Conservation (phyloP, 2,888 invertebrate species). For the Dasypogon diadema region DNA sequence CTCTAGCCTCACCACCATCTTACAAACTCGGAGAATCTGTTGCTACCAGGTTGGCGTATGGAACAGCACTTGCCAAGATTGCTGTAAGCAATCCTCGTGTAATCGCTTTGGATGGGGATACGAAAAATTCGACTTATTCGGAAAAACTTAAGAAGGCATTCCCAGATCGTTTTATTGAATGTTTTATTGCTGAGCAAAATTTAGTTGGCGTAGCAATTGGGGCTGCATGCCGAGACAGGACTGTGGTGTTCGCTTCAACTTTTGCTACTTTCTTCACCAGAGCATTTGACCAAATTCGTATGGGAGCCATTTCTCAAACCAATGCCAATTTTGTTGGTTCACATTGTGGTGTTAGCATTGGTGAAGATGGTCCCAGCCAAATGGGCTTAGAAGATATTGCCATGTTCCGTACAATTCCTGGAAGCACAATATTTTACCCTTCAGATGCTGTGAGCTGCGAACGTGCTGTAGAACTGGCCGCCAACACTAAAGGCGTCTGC, state of each 20-base stretch:
- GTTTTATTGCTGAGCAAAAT: constrained; percentile 99
- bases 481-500: constrained; percentile 93
- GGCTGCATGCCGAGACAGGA: constrained; percentile 90
- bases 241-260: constrained; percentile 94
- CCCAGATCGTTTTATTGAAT: constrained; percentile 87
- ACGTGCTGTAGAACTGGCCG: constrained; percentile 94
- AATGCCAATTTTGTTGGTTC: constrained; percentile 97
- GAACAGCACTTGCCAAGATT: constrained; percentile 92
- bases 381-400: constrained; percentile 99
- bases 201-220: constrained; percentile 96
- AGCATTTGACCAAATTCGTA: constrained; percentile 98
- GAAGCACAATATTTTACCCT: constrained; percentile 83
- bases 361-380: constrained; percentile 98
- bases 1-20: constrained; percentile 82
- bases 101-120: constrained; percentile 96
- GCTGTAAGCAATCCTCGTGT: constrained; percentile 81
- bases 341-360: constrained; percentile 98
- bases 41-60: constrained; percentile 95
- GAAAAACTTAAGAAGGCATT: constrained; percentile 86
- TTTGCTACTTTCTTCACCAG: constrained; percentile 98
- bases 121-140: constrained; percentile 98
- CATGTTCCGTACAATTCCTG: constrained; percentile 92
- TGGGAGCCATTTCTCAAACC: constrained; percentile 99
- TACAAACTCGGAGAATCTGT: constrained; percentile 84
- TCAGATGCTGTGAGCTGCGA: constrained; percentile 95